Base-by-base conservation (phyloP, 2,888 invertebrate genomes). In the Ariolimax columbianus region DNA sequence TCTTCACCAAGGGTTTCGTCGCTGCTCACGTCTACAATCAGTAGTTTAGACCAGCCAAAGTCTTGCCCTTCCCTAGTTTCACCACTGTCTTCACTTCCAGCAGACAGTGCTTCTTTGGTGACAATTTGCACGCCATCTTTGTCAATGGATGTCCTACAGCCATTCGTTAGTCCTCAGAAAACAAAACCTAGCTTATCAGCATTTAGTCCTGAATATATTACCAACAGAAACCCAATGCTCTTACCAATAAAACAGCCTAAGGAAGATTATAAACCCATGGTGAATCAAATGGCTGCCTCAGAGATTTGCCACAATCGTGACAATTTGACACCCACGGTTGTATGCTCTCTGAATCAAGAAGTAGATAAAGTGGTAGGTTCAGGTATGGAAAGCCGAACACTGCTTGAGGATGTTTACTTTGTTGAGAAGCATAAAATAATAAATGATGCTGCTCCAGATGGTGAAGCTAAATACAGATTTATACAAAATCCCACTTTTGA, bases 61-160 rank as follows among this genome's bases (percentile, higher is more conserved):
- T 55, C 77, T 33, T 17, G 17, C 19, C 23, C 77, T 36, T 55
- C 17, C 36, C 19, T 17, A 33, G 30, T 75, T 1, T 36, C 14
- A 33, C 51, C 51, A 55, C 17, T 36, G 23, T 30, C 19, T 4
- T 30, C 51, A 47, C 75, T 30, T 75, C 47, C 75, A 14, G 26
- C 38, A 38, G 38, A 26, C 30, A 23, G 23, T 70, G 70, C 23
- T 38, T 68, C 36, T 36, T 38, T 38, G 9, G 70, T 26, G 0
- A 70, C 70, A 63, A 63, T 63, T n/a, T 63, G 59, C 59, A 63
- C 59, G 19, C 19, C 38, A 40, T 40, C 40, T 70, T 70, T 70
- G 40, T 40, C 40, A 70, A 3, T 40, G 14, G 23, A 40, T 26
- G 4, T 9, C 9, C 23, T 36, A 19, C 68, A 33, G 23, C 30